Conservation (phyloP, 2,113 vertebrate species). For the Mormoops blainvillei region DNA sequence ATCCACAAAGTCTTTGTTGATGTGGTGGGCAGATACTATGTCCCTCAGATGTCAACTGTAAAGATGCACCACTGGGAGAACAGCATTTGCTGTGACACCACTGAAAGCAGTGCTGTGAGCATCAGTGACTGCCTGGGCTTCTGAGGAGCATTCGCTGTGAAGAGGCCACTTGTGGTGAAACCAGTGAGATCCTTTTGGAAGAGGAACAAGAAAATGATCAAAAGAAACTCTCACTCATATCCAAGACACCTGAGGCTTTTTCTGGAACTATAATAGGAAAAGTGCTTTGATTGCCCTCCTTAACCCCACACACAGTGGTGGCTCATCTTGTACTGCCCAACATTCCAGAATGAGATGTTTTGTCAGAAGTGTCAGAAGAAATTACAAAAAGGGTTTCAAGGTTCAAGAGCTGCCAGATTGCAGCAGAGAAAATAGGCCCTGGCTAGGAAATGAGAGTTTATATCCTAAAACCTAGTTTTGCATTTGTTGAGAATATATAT, state of each 20-base stretch:
- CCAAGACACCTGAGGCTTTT: conserved; percentile 86
- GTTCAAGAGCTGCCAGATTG: conserved; percentile 94
- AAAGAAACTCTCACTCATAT: conserved; percentile 68
- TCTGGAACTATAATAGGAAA: conserved; percentile 97
- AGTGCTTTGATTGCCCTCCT: conserved; percentile 85
- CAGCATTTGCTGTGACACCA: conserved; percentile 95
- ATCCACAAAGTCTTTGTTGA: conserved; percentile 93
- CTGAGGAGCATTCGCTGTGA: conserved; percentile 84
- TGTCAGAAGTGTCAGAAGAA: conserved; percentile 80
- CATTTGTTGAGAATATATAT: neutral
- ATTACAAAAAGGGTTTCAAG: conserved; percentile 85
- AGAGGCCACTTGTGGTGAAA: conserved; percentile 84
- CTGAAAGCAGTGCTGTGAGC: conserved; percentile 85
- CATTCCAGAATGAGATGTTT: conserved; percentile 88
- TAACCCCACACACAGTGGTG: conserved; percentile 84
- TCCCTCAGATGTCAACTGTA: conserved; percentile 93
- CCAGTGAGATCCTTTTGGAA: conserved; percentile 84
- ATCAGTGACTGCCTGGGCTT: conserved; percentile 83
- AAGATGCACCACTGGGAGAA: conserved; percentile 94
- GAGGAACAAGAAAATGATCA: conserved; percentile 84
- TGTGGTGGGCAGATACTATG: conserved; percentile 92
- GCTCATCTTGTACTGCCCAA: conserved; percentile 89
- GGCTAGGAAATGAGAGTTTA: neutral
- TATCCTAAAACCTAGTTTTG: neutral
- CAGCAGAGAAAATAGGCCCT: conserved; percentile 81